Conservation (phyloP, 2,888 invertebrate genomes). For the Pseudococcus jackbeardsleyi region DNA sequence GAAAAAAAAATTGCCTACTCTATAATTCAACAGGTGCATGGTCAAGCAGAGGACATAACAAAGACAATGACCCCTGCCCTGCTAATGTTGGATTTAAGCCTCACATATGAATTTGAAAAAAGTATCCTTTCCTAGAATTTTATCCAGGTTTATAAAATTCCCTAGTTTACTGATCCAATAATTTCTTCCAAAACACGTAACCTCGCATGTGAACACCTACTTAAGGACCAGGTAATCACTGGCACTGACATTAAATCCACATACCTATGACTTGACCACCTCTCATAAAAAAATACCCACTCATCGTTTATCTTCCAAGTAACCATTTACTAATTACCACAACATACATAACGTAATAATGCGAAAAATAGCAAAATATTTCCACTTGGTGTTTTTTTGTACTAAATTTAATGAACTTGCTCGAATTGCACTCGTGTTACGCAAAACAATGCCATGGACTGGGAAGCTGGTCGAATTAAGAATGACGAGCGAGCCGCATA, state of each 20-base stretch:
- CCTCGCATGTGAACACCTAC: not conserved
- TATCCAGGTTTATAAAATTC: too few species aligned
- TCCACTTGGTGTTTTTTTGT: not conserved
- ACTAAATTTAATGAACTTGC: not conserved
- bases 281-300: not conserved
- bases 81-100: too few species aligned
- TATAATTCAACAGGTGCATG: too few species aligned
- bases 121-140: too few species aligned
- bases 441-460: not conserved
- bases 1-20: too few species aligned
- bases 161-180: too few species aligned
- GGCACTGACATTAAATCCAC: not conserved
- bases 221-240: not conserved
- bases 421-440: conserved; percentile 3
- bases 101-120: too few species aligned
- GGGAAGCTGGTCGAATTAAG: not conserved
- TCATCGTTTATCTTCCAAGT: not conserved
- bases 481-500: not conserved
- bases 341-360: not conserved
- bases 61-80: too few species aligned
- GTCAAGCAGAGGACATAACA: too few species aligned
- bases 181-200: not conserved
- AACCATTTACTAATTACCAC: not conserved
- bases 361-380: not conserved
- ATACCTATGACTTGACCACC: not conserved